These are phyloP conservation scores for Rhamnusium bicolor DNA, from an alignment of 2,888 invertebrate species.

Conservation along the genomic window DNA sequence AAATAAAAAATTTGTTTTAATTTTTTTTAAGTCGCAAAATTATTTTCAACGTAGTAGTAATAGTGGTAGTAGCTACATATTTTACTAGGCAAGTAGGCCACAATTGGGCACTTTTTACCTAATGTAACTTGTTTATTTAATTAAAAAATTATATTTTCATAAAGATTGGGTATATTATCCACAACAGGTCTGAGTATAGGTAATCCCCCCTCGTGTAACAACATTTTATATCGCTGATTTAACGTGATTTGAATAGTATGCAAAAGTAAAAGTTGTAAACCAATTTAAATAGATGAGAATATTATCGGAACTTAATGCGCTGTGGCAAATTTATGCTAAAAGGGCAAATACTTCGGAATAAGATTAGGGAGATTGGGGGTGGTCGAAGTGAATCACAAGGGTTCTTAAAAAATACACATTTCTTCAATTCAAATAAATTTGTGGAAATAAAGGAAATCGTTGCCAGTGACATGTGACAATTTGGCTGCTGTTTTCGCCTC, in stretches of 20 bases:
- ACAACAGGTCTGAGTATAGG: background rate
- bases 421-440: slow-evolving; percentile 67
- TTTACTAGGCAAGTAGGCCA: too few relatives aligned
- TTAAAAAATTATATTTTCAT: too few relatives aligned
- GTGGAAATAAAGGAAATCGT: slow-evolving; percentile 50
- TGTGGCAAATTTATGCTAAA: slow-evolving; percentile 47
- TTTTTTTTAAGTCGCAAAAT: too few relatives aligned
- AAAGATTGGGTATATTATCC: too few relatives aligned
- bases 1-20: too few relatives aligned
- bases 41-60: too few relatives aligned
- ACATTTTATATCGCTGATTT: background rate
- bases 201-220: background rate
- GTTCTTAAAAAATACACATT: slow-evolving; percentile 61
- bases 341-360: slow-evolving; percentile 53
- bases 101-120: too few relatives aligned
- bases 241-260: background rate
- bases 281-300: slow-evolving; percentile 24
- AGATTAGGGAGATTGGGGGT: slow-evolving; percentile 48
- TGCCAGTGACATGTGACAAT: slow-evolving; percentile 64
- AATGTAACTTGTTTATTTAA: too few relatives aligned
- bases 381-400: slow-evolving; percentile 48
- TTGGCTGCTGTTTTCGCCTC: slow-evolving; percentile 53
- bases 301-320: slow-evolving; percentile 41
- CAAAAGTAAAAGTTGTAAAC: slow-evolving; percentile 14
- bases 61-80: too few relatives aligned